phyloP scores from a whole-genome alignment of 1,140 invertebrate species.

The Drosophila pandora region DNA sequence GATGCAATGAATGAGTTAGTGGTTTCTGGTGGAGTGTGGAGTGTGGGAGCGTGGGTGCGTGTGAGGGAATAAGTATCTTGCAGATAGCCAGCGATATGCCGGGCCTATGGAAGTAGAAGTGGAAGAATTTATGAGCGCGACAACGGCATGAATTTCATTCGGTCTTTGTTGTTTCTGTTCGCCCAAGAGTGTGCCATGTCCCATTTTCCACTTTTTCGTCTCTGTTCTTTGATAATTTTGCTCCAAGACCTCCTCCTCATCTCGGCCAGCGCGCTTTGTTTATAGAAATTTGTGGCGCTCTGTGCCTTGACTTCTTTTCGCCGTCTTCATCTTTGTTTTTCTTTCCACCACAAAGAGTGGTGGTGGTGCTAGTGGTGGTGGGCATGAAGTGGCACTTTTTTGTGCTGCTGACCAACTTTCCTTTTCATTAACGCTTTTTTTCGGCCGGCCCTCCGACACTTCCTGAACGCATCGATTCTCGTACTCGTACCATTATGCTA shows the following conservation, averaged over 20 bases:
- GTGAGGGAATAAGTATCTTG: slow-evolving; percentile 32
- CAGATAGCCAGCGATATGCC: slow-evolving; percentile 41
- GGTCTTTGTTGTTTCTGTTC: slow-evolving; percentile 45
- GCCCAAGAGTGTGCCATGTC: slow-evolving; percentile 50
- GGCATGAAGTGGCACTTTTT: slow-evolving; percentile 53
- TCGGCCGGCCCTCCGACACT: slow-evolving; percentile 12
- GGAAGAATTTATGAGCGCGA: slow-evolving; percentile 57
- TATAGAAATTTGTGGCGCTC: slow-evolving; percentile 44
- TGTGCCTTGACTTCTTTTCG: slow-evolving; percentile 35
- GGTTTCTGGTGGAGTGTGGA: slow-evolving; percentile 34
- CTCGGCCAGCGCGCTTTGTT: slow-evolving; percentile 44
- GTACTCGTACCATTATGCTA: slow-evolving; percentile 21
- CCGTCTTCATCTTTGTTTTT: slow-evolving; percentile 32
- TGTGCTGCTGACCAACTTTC: slow-evolving; percentile 58
- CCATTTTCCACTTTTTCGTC: slow-evolving; percentile 44
- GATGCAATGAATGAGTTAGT: slow-evolving; percentile 56
- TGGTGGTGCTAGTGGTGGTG: not conserved
- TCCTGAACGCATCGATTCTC: slow-evolving; percentile 42
- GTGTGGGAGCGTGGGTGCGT: slow-evolving; percentile 21
- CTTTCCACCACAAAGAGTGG: slow-evolving; percentile 12
- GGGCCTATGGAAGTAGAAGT: slow-evolving; percentile 17
- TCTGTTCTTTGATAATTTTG: slow-evolving; percentile 59
- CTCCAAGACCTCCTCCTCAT: slow-evolving; percentile 13
- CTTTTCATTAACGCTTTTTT: slow-evolving; percentile 56
- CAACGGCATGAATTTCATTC: slow-evolving; percentile 59